Percentiles rank a stretch among this genome's conserved stretches.
Evolutionary conservation across 2,888 invertebrate genomes (phyloP).

Genomic region (Plusia festucae): DNA sequence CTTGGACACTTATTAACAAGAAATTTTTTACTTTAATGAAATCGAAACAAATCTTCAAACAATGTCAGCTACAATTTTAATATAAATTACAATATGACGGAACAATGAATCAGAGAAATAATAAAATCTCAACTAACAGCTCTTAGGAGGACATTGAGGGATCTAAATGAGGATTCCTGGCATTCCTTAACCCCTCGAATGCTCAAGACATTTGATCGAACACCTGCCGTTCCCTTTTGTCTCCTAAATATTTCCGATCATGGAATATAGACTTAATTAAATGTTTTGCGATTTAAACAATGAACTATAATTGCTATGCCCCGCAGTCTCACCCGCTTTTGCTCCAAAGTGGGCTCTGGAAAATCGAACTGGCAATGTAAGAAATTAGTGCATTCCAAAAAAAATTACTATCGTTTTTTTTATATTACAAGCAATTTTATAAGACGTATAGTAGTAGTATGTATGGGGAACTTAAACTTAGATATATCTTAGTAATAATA

Average conservation of each 20-base stretch:
- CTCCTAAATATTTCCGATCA: constrained; percentile 1
- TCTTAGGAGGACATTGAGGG: constrained; percentile 19
- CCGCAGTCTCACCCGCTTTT: no score
- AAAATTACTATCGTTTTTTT: no score
- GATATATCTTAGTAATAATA: no score
- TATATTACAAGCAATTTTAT: no score
- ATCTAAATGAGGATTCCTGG: constrained; percentile 42
- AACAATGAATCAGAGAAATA: constrained; percentile 12
- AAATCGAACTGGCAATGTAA: no score
- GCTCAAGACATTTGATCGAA: constrained; percentile 24
- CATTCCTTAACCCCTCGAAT: constrained; percentile 32
- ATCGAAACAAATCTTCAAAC: constrained; percentile 16
- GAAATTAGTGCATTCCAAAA: no score
- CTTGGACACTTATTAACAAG: constrained; percentile 8
- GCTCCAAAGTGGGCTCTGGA: no score
- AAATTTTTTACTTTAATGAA: constrained; percentile 28
- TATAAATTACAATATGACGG: constrained; percentile 35
- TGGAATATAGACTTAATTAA: constrained; percentile 31
- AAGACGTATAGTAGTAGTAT: no score
- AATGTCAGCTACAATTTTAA: constrained; percentile 32
- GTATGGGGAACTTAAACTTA: no score
- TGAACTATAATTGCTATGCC: no score
- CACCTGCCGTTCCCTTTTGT: constrained; percentile 14
- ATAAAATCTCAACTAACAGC: constrained; percentile 28
- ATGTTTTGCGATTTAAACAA: constrained; percentile 2